Evolutionary conservation across 2,797 vertebrate genomes (phyloP), one percentile per base, ranked within the genome.

Genomic region (Tauraco hartlaubi): DNA sequence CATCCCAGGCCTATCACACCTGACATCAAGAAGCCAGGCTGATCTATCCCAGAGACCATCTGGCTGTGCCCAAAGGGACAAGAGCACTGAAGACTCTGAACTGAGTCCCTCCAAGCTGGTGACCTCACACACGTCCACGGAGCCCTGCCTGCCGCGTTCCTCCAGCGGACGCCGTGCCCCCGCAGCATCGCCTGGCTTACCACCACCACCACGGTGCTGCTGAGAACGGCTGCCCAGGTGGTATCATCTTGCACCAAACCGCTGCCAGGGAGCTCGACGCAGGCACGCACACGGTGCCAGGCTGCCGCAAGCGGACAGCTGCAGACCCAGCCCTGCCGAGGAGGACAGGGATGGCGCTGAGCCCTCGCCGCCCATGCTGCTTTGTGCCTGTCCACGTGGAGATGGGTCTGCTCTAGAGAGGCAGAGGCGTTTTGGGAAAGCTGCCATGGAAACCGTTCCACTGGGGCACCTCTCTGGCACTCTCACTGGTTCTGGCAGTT

Each of bases 91-190:
- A 39, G 29, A 15, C 37, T 56, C 64, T 71, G 46, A 35, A n/a
- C 22, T 18, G 51, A 52, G 31, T 29, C 25, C 61, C 41, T 63
- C 31, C 26, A 35, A 69, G 56, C 12, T 18, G 49, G 28, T 69
- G 66, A 63, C 21, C 41, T 28, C 3, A 1, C 3, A 6, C 33
- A 31, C 1, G 2, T 19, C 44, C 51, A 43, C 2, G 4, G 19
- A 66, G 28, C 35, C 39, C 58, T 28, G 37, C 33, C 76, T 43
- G 46, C 23, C 3, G 4, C 29, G 22, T 29, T n/a, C 43, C 39
- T 39, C 18, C 4, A 8, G 72, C 23, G 29, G 58, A 46, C 5
- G 1, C 33, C 39, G 8, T n/a, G 39, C 63, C 15, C 83, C 21
- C 39, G 31, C 43, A 56, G 46, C 26, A 48, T 28, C 2, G 3